These are phyloP conservation scores for Isoperla grammatica DNA, from an alignment of 2,888 invertebrate genomes.

Conservation along the genomic window DNA sequence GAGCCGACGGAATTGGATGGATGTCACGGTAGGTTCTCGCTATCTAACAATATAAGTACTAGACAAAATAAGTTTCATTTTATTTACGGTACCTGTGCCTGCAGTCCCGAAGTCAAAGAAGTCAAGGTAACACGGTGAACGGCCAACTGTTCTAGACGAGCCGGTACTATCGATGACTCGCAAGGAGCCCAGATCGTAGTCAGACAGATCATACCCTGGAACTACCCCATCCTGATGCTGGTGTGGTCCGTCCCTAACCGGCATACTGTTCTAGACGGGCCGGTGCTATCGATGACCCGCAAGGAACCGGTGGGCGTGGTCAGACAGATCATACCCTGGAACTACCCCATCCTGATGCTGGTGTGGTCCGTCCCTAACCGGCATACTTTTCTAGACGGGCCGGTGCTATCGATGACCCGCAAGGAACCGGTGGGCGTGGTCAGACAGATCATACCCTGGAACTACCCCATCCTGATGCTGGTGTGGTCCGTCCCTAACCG, in stretches of 20 bases:
- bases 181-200: constrained; percentile 57
- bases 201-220: constrained; percentile 55
- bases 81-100: too few species aligned
- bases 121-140: too few species aligned
- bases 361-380: too few species aligned
- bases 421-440: constrained; percentile 59
- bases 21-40: too few species aligned
- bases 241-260: too few species aligned
- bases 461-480: constrained; percentile 54
- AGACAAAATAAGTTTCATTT: too few species aligned
- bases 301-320: constrained; percentile 59
- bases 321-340: constrained; percentile 55
- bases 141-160: constrained; percentile 45
- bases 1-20: too few species aligned
- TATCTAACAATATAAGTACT: too few species aligned
- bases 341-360: constrained; percentile 54
- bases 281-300: constrained; percentile 51
- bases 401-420: constrained; percentile 51
- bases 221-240: constrained; percentile 54
- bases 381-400: constrained; percentile 45
- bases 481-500: too few species aligned
- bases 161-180: constrained; percentile 52
- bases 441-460: constrained; percentile 55
- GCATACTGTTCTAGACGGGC: constrained; percentile 45
- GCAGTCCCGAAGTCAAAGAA: too few species aligned